Conservation (phyloP, 2,113 vertebrate species). For the Sardina pilchardus region DNA sequence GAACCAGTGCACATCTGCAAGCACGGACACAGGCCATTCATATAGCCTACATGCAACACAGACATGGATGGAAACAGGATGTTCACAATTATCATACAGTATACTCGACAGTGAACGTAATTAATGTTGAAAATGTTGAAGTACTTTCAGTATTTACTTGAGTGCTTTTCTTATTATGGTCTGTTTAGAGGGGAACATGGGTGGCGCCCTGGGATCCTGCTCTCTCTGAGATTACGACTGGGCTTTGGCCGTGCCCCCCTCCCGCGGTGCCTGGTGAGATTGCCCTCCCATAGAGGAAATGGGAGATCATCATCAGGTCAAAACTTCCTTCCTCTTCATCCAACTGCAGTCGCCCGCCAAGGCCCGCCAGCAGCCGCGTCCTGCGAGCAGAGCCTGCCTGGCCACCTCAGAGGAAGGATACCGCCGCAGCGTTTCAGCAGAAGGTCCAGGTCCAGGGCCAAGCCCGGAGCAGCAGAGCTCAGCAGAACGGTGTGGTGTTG, state of each 20-base stretch:
- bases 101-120: neutral
- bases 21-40: neutral
- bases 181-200: neutral
- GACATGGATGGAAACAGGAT: neutral
- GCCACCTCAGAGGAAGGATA: slow-evolving; percentile 38
- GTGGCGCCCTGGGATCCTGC: slow-evolving; percentile 35
- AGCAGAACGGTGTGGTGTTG: neutral
- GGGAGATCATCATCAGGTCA: slow-evolving; percentile 66
- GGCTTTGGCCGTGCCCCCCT: neutral
- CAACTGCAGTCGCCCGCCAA: slow-evolving; percentile 61
- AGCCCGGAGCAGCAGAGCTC: neutral
- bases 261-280: slow-evolving; percentile 36
- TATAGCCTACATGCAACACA: neutral
- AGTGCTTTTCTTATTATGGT: neutral
- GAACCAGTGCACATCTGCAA: neutral
- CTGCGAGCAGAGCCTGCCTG: slow-evolving; percentile 31
- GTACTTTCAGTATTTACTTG: neutral
- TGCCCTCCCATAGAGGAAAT: slow-evolving; percentile 60
- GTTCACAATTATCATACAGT: neutral
- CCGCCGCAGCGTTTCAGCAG: slow-evolving; percentile 22
- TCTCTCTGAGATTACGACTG: neutral
- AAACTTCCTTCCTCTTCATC: slow-evolving; percentile 70
- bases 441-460: slow-evolving; percentile 32
- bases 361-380: slow-evolving; percentile 40
- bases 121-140: neutral